These are phyloP conservation scores for Pseudocheirus occidentalis DNA, from an alignment of 2,797 vertebrate genomes.

Conservation along the genomic window DNA sequence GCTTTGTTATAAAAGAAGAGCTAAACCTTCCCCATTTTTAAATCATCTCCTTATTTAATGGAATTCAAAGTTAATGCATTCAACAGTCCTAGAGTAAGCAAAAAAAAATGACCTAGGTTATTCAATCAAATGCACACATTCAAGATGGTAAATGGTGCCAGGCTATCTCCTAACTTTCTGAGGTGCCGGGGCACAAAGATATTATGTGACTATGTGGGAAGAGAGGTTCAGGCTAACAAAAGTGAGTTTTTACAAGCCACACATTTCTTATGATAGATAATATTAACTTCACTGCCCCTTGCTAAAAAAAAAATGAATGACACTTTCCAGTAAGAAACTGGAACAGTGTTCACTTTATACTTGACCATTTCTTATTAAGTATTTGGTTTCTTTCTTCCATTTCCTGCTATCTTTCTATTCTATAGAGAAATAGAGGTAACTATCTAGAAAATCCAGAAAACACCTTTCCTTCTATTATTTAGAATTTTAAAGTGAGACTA, in stretches of 20 bases:
- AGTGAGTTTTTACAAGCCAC: neutral
- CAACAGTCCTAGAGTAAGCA: neutral
- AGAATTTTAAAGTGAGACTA: neutral
- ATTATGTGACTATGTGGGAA: neutral
- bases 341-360: neutral
- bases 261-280: neutral
- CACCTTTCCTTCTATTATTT: neutral
- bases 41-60: neutral
- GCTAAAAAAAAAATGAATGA: neutral
- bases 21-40: neutral
- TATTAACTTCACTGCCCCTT: neutral
- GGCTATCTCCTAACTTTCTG: neutral
- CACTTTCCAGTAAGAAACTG: neutral
- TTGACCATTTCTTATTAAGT: neutral
- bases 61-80: neutral
- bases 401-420: neutral
- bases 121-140: neutral
- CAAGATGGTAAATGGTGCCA: neutral
- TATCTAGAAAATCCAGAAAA: neutral
- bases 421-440: neutral
- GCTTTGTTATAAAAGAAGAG: neutral
- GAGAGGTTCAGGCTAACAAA: neutral
- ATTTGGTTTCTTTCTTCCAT: neutral
- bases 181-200: neutral
- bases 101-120: neutral